Evolutionary conservation across 2,888 invertebrate genomes (phyloP), one percentile per base, ranked within the genome.

Genomic region (Hirtodrosophila alboralis): DNA sequence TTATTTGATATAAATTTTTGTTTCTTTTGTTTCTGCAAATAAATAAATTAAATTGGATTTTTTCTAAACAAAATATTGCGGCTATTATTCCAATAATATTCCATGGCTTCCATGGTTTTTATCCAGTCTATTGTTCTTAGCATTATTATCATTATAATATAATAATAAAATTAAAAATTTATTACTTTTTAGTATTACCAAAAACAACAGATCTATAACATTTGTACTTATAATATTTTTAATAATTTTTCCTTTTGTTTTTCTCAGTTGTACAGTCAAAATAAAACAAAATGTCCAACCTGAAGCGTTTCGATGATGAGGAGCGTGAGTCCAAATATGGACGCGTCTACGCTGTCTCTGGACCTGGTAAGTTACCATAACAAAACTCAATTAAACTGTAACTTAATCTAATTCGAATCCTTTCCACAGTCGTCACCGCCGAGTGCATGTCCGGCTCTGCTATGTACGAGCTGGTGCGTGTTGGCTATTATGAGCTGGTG

Each of bases 381-480:
- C 7, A 2, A 6, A 26, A 30, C 12, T 4, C n/a, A 1, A 21
- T 7, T 0, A 6, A 12, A n/a, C 3, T 4, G 6, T 4, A 4
- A 9, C 3, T 9, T 0, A n/a, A 26, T 26, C 3, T 1, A 12
- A 7, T 6, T 6, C 10, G 10, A 1, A 4, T 26, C 10, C 6
- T 1, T 28, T 10, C 12, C 89, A 90, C 58, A 98, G 99, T 99
- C 91, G 99, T 99, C 43, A 99, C 98, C 63, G 99, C 99, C 73
- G 98, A 99, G 91, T 96, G 96, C 91, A 99, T 99, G 99, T 95
- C 98, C 61, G 99, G 99, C 66, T 96, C 99, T 21, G 99, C 99
- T 93, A 99, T 99, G 98, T 99, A 99, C 95, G 99, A 99, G 92
- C 91, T 99, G 92, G 99, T 99, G 70, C 95, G 99, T 83, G 99